Conservation (phyloP, 2,113 vertebrate genomes). For the Shinisaurus crocodilurus region DNA sequence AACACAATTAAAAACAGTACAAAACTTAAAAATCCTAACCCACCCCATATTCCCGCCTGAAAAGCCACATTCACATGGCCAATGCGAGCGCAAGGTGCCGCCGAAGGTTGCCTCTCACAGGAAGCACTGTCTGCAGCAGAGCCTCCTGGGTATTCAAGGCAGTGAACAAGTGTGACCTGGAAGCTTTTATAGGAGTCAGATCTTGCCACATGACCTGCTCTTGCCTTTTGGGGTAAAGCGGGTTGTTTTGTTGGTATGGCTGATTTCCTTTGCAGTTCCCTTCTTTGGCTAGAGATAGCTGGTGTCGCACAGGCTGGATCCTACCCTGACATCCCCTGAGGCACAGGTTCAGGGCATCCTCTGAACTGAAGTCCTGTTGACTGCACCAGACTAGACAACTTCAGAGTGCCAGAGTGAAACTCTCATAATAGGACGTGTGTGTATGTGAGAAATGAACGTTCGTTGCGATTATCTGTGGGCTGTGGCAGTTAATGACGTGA, state of each 20-base stretch:
- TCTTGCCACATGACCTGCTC: background rate
- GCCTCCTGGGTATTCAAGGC: background rate
- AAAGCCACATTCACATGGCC: too few species aligned
- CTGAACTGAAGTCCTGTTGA: background rate
- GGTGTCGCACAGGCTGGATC: background rate
- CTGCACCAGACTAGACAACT: background rate
- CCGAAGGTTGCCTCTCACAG: background rate
- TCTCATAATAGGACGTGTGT: too few species aligned
- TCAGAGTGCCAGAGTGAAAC: too few species aligned
- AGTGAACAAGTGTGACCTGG: background rate
- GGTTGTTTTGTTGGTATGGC: background rate
- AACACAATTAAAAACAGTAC: too few species aligned
- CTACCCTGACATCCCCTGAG: background rate
- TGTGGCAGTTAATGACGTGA: too few species aligned
- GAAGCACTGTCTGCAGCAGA: background rate
- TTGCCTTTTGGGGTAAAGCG: background rate
- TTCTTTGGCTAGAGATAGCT: background rate
- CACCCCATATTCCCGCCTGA: too few species aligned
- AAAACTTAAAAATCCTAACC: too few species aligned
- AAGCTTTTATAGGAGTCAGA: background rate
- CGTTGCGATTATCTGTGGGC: too few species aligned
- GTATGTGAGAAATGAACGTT: too few species aligned
- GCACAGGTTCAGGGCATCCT: background rate
- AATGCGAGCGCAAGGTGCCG: background rate
- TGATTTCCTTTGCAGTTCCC: background rate